These are phyloP conservation scores for Timema podura DNA, from an alignment of 2,888 invertebrate species.

Conservation along the genomic window DNA sequence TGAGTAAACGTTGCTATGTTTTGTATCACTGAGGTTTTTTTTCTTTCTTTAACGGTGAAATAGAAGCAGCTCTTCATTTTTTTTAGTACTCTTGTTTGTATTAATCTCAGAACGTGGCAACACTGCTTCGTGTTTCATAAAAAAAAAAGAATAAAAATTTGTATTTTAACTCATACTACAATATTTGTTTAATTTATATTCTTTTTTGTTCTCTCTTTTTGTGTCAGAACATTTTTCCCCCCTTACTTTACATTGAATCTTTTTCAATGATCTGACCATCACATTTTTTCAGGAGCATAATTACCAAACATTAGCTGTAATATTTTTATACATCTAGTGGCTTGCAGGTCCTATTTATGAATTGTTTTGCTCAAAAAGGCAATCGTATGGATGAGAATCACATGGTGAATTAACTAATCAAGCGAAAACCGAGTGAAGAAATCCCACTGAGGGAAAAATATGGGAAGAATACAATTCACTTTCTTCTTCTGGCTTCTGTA, in stretches of 20 bases:
- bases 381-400: too few species aligned
- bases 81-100: constrained; percentile 17
- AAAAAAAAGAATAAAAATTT: constrained; percentile 21
- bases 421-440: too few species aligned
- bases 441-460: too few species aligned
- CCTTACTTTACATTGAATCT: neutral
- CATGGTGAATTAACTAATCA: too few species aligned
- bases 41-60: constrained; percentile 22
- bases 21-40: constrained; percentile 18
- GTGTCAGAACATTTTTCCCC: neutral
- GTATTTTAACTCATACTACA: constrained; percentile 19
- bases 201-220: too few species aligned
- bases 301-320: neutral
- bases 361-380: too few species aligned
- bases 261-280: neutral
- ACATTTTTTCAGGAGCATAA: constrained; percentile 3
- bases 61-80: constrained; percentile 10
- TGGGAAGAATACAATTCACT: too few species aligned
- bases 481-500: too few species aligned
- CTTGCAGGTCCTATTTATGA: too few species aligned
- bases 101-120: constrained; percentile 22
- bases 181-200: neutral
- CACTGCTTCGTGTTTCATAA: constrained; percentile 24
- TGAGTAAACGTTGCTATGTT: constrained; percentile 20
- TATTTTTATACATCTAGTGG: neutral